phyloP scores from a whole-genome alignment of 2,888 invertebrate species.

The Thyatira batis region DNA sequence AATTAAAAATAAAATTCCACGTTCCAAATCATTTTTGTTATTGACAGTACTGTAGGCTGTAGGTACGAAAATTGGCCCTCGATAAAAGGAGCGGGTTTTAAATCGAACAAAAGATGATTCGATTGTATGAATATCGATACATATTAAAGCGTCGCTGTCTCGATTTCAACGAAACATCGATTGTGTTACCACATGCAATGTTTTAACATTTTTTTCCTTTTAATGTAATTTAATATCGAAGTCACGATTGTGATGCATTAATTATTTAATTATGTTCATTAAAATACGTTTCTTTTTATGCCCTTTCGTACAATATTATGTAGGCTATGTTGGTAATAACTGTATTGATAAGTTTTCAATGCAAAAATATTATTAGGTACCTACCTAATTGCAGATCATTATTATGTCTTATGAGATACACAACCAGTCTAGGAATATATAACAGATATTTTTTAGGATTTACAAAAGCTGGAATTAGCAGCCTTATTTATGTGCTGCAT shows the following conservation, averaged over 20 bases:
- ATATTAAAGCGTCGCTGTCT: conserved; percentile 17
- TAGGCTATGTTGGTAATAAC: neutral
- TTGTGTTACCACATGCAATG: conserved; percentile 18
- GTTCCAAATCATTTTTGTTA: conserved; percentile 26
- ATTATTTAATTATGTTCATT: conserved; percentile 1
- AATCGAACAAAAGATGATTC: conserved; percentile 57
- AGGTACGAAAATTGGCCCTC: conserved; percentile 18
- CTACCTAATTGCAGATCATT: neutral
- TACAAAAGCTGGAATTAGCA: no score
- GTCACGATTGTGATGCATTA: conserved; percentile 25
- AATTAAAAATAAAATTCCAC: conserved; percentile 13
- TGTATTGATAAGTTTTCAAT: neutral
- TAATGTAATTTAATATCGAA: conserved; percentile 27
- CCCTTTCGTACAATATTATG: neutral
- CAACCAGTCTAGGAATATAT: no score
- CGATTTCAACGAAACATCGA: conserved; percentile 20
- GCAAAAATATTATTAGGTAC: neutral
- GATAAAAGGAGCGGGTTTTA: conserved; percentile 28
- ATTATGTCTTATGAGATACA: no score
- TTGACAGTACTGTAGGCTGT: conserved; percentile 22
- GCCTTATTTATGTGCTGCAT: no score
- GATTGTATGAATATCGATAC: conserved; percentile 43
- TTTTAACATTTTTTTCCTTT: conserved; percentile 15
- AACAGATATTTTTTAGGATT: no score
- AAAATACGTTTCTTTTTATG: neutral